Percentiles rank a stretch among this genome's conserved stretches.
Conservation (phyloP, 2,797 vertebrate genomes). For the Catamblyrhynchus diadema region DNA sequence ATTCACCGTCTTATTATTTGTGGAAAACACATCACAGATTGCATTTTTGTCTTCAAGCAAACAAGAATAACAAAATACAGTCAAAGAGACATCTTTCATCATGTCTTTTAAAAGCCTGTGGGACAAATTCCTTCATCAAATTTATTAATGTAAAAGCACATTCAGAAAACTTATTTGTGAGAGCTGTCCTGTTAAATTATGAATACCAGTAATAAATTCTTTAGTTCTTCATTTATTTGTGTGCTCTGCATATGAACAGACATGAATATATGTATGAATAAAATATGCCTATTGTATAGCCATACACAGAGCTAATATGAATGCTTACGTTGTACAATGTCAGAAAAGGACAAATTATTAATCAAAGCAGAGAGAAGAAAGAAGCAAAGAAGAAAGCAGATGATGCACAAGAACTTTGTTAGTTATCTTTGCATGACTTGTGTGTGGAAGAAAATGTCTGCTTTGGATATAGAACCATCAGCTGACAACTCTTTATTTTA, state of each 20-base stretch:
- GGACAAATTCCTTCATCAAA: not conserved
- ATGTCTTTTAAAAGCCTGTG: not conserved
- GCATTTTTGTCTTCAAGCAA: not conserved
- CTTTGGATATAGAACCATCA: not conserved
- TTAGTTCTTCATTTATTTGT: slow-evolving; percentile 6
- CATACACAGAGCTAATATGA: not conserved
- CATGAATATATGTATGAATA: slow-evolving; percentile 18
- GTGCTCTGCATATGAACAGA: not conserved
- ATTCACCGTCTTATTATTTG: not conserved
- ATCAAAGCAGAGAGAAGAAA: not conserved
- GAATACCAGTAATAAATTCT: slow-evolving; percentile 14
- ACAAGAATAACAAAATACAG: not conserved
- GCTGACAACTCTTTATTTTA: not conserved
- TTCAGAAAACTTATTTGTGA: slow-evolving; percentile 16
- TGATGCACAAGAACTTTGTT: not conserved
- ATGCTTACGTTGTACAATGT: not conserved
- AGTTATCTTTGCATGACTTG: not conserved
- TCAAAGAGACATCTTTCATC: not conserved
- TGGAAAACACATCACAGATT: not conserved
- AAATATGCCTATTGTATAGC: not conserved
- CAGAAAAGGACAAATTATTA: slow-evolving; percentile 29
- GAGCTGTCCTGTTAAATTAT: slow-evolving; percentile 20
- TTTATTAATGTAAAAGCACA: slow-evolving; percentile 4
- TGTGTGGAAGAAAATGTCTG: not conserved
- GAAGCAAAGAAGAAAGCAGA: not conserved